These are phyloP conservation scores for Noturus placidus DNA, from an alignment of 2,113 vertebrate genomes.

Conservation along the genomic window DNA sequence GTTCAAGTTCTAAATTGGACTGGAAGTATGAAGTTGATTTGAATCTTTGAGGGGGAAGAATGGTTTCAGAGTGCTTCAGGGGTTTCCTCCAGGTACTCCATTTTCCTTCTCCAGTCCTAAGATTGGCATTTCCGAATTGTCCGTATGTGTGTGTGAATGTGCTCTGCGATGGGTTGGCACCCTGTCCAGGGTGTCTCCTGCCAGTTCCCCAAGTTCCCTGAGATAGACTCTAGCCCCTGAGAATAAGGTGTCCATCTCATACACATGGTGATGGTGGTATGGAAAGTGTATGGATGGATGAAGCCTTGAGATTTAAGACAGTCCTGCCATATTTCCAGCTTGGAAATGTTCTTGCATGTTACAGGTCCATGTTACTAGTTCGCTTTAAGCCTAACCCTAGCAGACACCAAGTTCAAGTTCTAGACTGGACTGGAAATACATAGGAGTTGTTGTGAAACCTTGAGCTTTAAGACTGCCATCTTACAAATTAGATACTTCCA, in stretches of 20 bases:
- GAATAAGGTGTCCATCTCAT: no score
- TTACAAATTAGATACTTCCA: constrained; percentile 24
- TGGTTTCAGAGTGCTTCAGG: no score
- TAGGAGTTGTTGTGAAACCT: background rate
- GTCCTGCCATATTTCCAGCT: background rate
- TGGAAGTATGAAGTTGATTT: background rate
- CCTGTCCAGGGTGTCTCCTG: no score
- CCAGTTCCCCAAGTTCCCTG: no score
- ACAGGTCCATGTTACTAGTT: constrained; percentile 24
- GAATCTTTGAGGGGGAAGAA: background rate
- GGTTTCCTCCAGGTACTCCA: no score
- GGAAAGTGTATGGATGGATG: background rate
- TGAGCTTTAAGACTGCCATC: background rate
- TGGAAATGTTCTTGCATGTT: background rate
- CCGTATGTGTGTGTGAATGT: no score
- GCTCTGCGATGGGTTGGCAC: no score
- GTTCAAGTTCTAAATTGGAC: background rate
- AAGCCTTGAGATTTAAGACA: background rate
- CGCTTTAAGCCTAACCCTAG: constrained; percentile 19
- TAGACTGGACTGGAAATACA: background rate
- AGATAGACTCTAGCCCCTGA: no score
- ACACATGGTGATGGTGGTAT: no score
- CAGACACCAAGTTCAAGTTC: constrained; percentile 35
- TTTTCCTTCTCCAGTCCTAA: no score
- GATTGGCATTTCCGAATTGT: no score